Conservation (phyloP, 2,888 invertebrate species). For the Hypena proboscidalis region DNA sequence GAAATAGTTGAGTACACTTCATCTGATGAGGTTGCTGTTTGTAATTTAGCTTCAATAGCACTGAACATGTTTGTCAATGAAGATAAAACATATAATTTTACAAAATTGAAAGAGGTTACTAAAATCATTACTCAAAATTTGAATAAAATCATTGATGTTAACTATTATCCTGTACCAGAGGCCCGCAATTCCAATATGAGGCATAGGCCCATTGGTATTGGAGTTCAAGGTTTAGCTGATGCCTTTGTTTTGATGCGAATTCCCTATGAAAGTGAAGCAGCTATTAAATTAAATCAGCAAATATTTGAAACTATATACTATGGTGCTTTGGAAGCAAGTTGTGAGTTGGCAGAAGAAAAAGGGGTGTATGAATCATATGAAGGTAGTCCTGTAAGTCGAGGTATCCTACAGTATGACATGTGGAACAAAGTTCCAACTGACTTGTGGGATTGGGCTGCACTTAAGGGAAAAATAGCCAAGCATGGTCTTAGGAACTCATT, state of each 20-base stretch:
- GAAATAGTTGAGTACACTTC: constrained; percentile 98
- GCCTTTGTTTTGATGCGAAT: constrained; percentile 96
- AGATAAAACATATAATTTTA: constrained; percentile 93
- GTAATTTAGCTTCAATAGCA: constrained; percentile 98
- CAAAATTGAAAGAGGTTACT: constrained; percentile 93
- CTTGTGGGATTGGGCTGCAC: constrained; percentile 94
- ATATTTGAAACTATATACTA: constrained; percentile 99
- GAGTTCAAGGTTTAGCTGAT: constrained; percentile 99
- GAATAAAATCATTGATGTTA: constrained; percentile 98
- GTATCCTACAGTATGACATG: constrained; percentile 98
- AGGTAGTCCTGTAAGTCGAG: constrained; percentile 97
- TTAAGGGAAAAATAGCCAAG: constrained; percentile 94
- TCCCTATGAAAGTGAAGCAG: constrained; percentile 96
- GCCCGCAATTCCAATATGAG: constrained; percentile 94
- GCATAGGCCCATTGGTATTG: constrained; percentile 95
- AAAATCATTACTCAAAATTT: constrained; percentile 96
- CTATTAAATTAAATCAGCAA: constrained; percentile 94
- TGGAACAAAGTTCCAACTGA: constrained; percentile 95
- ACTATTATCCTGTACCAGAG: constrained; percentile 97
- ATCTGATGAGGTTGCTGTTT: constrained; percentile 97
- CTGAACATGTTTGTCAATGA: constrained; percentile 96
- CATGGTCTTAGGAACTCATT: constrained; percentile 97
- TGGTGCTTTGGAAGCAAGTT: constrained; percentile 98
- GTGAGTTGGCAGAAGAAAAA: constrained; percentile 93
- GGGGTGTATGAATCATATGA: constrained; percentile 96